Base-by-base conservation (phyloP, 1,140 invertebrate genomes). In the Trichoplusia ni region DNA sequence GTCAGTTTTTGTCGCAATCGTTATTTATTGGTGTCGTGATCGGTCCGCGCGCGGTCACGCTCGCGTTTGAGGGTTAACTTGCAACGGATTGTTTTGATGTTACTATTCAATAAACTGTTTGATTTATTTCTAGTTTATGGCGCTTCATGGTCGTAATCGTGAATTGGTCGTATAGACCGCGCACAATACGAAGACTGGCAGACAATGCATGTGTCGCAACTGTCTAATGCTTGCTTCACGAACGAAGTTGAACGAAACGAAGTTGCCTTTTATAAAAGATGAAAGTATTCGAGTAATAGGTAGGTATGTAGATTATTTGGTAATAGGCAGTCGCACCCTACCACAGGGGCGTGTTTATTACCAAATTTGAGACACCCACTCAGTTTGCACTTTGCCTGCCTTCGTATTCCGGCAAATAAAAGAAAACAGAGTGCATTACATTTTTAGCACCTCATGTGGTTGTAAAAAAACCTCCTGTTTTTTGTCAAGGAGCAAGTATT, bases 1-100 rank as follows among this genome's bases (percentile, higher is more conserved):
- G 69, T 75, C 61, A 69, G 65, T 75, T 73, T 75, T 76, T 67
- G 71, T 69, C 67, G 56, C 40, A 19, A 25, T 40, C 19, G 29
- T 38, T 67, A 67, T 67, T 67, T 67, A 67, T 67, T 47, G 25
- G 49, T 38, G 38, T 65, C 62, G 61, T 60, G 60, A 56, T 29
- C 40, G 62, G 23, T 53, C 29, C 46, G 37, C 53, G 21, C 59
- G 60, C 16, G 60, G 46, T 42, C 53, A 54, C 51, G 63, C 16
- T 64, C 27, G 29, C 61, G 40, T 44, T 59, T 31, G 54, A 60
- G 56, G 56, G 42, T 47, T 47, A 47, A 60, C 40, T 47, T 44
- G 38, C 38, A 29, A 31, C 13, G 56, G 23, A 47, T 47, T 46
- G 40, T 35, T 60, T 47, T 60, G 40, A 37, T 47, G 42, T 60